phyloP scores from a whole-genome alignment of 92 coral and sea anemone species.

The Nematostella vectensis region DNA sequence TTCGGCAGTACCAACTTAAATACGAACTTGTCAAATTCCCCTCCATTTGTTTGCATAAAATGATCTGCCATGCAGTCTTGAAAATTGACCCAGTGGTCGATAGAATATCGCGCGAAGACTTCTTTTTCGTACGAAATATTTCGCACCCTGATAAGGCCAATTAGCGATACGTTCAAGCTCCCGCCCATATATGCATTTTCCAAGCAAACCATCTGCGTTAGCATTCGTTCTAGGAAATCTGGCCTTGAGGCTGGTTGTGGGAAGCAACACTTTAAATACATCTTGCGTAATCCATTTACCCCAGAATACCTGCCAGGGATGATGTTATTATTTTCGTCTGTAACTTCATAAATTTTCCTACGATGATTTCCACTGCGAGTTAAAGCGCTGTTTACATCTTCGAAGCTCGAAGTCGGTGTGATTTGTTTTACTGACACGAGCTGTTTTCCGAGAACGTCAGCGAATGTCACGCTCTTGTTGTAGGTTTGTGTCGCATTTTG shows the following conservation, averaged over 20 bases:
- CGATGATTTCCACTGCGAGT: background rate
- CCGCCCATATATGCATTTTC: constrained; percentile 26
- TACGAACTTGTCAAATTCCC: constrained; percentile 59
- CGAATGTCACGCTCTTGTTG: background rate
- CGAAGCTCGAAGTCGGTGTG: background rate
- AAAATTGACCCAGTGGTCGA: constrained; percentile 44
- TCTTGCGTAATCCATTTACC: background rate
- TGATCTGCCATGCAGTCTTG: constrained; percentile 57
- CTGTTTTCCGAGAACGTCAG: background rate
- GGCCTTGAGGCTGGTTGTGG: background rate
- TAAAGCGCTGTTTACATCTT: background rate
- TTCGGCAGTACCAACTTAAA: constrained; percentile 35
- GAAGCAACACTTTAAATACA: background rate
- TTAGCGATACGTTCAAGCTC: constrained; percentile 41
- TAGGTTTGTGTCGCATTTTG: background rate
- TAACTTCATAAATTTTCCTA: too few relatives aligned
- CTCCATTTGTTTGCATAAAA: constrained; percentile 50
- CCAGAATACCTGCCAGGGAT: background rate
- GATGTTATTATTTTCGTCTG: background rate
- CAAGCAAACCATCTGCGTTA: constrained; percentile 33
- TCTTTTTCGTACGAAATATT: constrained; percentile 56
- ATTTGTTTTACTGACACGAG: background rate
- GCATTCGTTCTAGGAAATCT: constrained; percentile 19
- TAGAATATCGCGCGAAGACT: constrained; percentile 58
- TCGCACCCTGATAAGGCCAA: constrained; percentile 55